phyloP scores from a whole-genome alignment of 2,113 vertebrate species.

The Microtus montanus region DNA sequence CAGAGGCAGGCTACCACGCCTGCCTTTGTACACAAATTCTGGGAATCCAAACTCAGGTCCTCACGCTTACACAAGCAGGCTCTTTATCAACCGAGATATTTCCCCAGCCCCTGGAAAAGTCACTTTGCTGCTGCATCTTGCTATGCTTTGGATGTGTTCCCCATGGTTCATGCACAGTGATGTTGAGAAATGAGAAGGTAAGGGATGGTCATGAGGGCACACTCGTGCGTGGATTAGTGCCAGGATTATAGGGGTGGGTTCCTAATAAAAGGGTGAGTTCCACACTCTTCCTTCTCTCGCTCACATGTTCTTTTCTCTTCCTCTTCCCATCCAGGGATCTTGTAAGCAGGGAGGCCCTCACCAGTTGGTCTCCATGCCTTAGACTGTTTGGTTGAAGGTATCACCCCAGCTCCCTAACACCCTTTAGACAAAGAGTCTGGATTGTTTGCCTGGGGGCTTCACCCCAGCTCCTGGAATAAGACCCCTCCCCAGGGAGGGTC shows the following conservation, averaged over 20 bases:
- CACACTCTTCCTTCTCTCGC: too few relatives aligned
- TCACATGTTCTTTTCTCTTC: too few relatives aligned
- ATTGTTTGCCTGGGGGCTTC: too few relatives aligned
- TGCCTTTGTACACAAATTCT: background rate
- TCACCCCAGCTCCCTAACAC: too few relatives aligned
- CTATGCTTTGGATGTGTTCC: background rate
- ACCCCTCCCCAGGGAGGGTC: too few relatives aligned
- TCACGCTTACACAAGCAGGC: background rate
- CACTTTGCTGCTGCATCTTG: background rate
- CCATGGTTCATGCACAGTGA: too few relatives aligned
- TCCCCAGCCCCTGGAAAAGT: background rate
- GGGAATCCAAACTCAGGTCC: background rate
- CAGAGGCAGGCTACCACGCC: too few relatives aligned
- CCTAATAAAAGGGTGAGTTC: background rate
- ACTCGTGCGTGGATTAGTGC: background rate
- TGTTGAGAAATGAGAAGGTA: background rate
- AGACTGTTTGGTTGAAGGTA: background rate
- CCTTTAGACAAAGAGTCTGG: too few relatives aligned
- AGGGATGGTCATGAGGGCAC: too few relatives aligned
- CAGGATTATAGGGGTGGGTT: background rate
- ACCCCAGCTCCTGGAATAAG: too few relatives aligned
- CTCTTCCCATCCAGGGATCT: background rate
- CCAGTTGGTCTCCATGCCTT: background rate
- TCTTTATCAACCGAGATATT: background rate
- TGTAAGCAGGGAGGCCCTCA: background rate